A percentile compares a stretch with the other conserved stretches of the same genome.
phyloP scores from a whole-genome alignment of 2,888 invertebrate species.

The Nomada hirtipes region DNA sequence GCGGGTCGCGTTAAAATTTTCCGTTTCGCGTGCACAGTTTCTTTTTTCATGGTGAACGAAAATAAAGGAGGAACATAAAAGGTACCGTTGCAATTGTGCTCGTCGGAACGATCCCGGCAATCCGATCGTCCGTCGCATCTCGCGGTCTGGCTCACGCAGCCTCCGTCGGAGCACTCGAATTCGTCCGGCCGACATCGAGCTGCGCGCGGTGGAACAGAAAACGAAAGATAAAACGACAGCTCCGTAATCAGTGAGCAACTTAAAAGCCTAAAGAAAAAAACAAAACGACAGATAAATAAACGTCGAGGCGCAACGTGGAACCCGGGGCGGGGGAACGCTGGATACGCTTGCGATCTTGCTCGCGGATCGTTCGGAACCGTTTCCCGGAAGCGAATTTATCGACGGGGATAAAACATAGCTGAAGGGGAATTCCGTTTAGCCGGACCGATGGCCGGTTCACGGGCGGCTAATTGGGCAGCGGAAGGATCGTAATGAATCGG shows the following conservation, averaged over 20 bases:
- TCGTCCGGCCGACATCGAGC: slow-evolving; percentile 84
- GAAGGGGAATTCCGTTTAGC: slow-evolving; percentile 11
- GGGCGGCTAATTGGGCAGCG: slow-evolving; percentile 39
- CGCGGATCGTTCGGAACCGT: neutral
- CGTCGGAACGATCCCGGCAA: slow-evolving; percentile 87
- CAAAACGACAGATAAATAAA: neutral
- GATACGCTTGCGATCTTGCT: too few relatives aligned
- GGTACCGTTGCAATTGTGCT: slow-evolving; percentile 85
- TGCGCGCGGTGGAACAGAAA: slow-evolving; percentile 54
- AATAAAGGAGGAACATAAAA: slow-evolving; percentile 18
- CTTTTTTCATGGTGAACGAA: neutral
- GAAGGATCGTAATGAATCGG: slow-evolving; percentile 50
- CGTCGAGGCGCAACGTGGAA: slow-evolving; percentile 3
- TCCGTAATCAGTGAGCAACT: neutral
- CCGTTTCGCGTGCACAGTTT: too few relatives aligned
- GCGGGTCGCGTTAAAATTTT: too few relatives aligned
- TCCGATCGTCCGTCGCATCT: slow-evolving; percentile 85
- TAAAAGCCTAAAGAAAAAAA: slow-evolving; percentile 28
- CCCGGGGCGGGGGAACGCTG: too few relatives aligned
- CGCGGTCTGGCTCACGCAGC: slow-evolving; percentile 84
- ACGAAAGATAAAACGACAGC: slow-evolving; percentile 29
- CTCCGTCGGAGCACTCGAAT: slow-evolving; percentile 86
- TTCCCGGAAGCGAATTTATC: slow-evolving; percentile 2
- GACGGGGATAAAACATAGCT: slow-evolving; percentile 16
- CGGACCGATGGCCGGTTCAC: slow-evolving; percentile 13